Evolutionary conservation across 2,113 vertebrate genomes (phyloP), one percentile per base, ranked within the genome.

Genomic region (Vidua chalybeata): DNA sequence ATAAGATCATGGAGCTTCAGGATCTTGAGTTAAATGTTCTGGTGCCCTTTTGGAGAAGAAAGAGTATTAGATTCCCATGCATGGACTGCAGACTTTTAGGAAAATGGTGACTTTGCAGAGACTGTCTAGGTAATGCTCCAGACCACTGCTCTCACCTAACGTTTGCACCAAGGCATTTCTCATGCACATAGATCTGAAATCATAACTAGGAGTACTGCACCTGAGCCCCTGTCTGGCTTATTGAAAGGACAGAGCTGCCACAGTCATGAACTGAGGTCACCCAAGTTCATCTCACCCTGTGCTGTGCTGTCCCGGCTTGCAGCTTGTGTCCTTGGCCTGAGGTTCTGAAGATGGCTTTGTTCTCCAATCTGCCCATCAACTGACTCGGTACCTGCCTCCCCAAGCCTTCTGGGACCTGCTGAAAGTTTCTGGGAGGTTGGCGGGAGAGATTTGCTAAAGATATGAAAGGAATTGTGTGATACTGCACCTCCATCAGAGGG

Each of bases 381-480:
- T 26, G 16, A 39, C 39, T 48, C 0, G 0, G 49, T 31, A 74
- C 7, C 8, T 3, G 0, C 19, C 20, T 62, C 11, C 10, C 13
- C 28, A 10, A 41, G 52, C 13, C 16, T 84, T 52, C 74, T 37
- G 19, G 16, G 3, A 6, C 2, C 20, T 0, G 0, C 8, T 61
- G 51, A 54, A 48, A 61, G 37, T 7, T 91, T 81, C 64, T 62
- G 11, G 7, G 33, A 46, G 5, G 2, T 33, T 74, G 58, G 17
- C 46, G 67, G 55, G 20, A 87, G 46, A 37, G 41, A 56, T 41
- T 51, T 62, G 22, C 15, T 52, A 31, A 77, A 43, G 19, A 16
- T 41, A 18, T 1, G 2, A n/a, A 75, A 83, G 15, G 27, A 79
- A 73, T 12, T 48, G 35, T 62, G 28, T 41, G 9, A 35, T n/a